Conservation (phyloP, 1,140 invertebrate genomes). For the Muscidifurax raptorellus region DNA sequence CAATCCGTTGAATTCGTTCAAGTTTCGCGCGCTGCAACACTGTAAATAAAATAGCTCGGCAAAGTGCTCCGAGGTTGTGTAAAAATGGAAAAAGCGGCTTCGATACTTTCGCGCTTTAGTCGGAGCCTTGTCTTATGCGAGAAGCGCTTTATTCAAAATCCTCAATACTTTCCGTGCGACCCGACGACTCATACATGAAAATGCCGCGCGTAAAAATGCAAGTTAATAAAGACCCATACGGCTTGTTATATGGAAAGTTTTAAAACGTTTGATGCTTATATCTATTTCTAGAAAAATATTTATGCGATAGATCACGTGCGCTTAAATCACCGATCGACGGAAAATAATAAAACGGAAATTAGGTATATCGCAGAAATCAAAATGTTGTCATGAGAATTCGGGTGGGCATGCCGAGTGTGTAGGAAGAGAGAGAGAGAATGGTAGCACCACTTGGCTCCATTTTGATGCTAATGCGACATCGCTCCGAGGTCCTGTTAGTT, state of each 20-base stretch:
- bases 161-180: conserved; percentile 8
- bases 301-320: too few relatives aligned
- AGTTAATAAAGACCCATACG: not conserved
- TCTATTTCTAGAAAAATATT: not conserved
- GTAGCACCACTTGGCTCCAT: conserved; percentile 51
- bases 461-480: conserved; percentile 61
- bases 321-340: not conserved
- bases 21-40: not conserved
- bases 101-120: not conserved
- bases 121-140: not conserved
- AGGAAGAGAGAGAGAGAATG: conserved; percentile 18
- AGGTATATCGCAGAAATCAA: conserved; percentile 30
- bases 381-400: conserved; percentile 59
- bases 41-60: conserved; percentile 12
- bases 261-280: too few relatives aligned
- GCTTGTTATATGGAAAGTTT: not conserved
- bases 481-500: conserved; percentile 23
- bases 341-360: not conserved
- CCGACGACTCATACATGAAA: not conserved
- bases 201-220: not conserved
- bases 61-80: conserved; percentile 13
- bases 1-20: conserved; percentile 20
- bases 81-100: conserved; percentile 10
- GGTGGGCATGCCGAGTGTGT: conserved; percentile 14
- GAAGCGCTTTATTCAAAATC: conserved; percentile 29